Base-by-base conservation (phyloP, 1,140 invertebrate genomes). In the Copidosoma floridanum region DNA sequence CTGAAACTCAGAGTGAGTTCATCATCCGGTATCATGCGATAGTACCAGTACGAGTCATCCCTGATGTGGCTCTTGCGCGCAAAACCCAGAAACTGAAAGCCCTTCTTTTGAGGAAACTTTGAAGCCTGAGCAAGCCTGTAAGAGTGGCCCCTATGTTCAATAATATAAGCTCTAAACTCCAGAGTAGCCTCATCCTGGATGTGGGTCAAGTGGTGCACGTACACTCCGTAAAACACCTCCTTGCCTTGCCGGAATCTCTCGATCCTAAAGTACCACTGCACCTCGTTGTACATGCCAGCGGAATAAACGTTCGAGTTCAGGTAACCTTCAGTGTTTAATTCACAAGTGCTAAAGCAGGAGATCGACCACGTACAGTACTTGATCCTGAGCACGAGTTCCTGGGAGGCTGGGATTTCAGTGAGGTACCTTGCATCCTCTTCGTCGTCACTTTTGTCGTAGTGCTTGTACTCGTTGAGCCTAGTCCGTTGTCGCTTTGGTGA, bases 301-400 rank as follows among this genome's bases (percentile, higher is more conserved):
- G 35, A 21, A 38, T 52, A 52, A 38, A 52, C 16, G n/a, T 52
- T 52, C 24, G 50, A 52, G 23, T 38, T 37, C 3, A 52, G 23
- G 21, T 32, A 50, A 18, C 47, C 47, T 50, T 35, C 16, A 35
- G 5, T 50, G 21, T 50, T 50, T 35, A 50, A 8, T 18, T 7
- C 2, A 50, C 47, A 16, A 10, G 26, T 6, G 11, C n/a, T 29
- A 35, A 50, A 50, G n/a, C 35, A 2, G 3, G 3, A 16, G 35
- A 50, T 35, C 3, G 1, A 35, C 47, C 47, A 50, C 6, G 2
- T 2, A 50, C 47, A 32, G n/a, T 50, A 35, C 6, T 6, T n/a
- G 11, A 35, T 50, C 21, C 35, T 50, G 1, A 50, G 16, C n/a
- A 10, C 5, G 32, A 50, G 32, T 35, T 50, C 14, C 35, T 50